Percentiles rank a stretch among this genome's conserved stretches.
phyloP scores from a whole-genome alignment of 2,888 invertebrate genomes.

The Sympetrum striolatum region DNA sequence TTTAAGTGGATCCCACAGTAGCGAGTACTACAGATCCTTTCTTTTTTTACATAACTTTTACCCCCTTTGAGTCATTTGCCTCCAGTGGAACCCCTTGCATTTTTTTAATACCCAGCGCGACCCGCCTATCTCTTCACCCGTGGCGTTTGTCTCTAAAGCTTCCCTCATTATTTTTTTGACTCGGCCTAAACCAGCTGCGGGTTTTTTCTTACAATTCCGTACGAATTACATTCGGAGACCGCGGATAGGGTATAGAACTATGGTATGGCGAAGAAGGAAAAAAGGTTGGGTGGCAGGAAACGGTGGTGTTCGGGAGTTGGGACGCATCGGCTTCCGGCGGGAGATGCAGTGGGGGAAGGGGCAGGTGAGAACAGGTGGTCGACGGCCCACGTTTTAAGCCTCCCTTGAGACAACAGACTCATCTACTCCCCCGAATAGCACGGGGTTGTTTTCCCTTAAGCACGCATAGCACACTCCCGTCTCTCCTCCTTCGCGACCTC shows the following conservation, averaged over 20 bases:
- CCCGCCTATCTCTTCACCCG: background rate
- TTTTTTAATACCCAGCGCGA: background rate
- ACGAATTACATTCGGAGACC: background rate
- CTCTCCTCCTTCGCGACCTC: background rate
- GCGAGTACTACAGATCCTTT: background rate
- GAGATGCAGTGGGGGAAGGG: background rate
- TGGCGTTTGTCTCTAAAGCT: background rate
- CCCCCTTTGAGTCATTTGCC: background rate
- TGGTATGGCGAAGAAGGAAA: background rate
- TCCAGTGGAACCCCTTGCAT: background rate
- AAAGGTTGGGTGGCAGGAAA: background rate
- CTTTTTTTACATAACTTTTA: background rate
- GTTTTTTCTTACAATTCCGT: background rate
- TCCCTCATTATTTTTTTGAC: constrained; percentile 10
- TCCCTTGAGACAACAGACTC: background rate
- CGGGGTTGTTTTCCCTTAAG: background rate
- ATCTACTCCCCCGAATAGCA: background rate
- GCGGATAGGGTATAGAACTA: background rate
- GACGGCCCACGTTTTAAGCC: constrained; percentile 23
- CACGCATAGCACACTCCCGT: background rate
- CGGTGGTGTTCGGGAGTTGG: background rate
- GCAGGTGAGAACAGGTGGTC: constrained; percentile 40
- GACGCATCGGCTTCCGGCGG: background rate
- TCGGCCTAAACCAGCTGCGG: constrained; percentile 1
- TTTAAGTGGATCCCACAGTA: background rate